Conservation (phyloP, 2,797 vertebrate species). For the Eulemur rubriventer region DNA sequence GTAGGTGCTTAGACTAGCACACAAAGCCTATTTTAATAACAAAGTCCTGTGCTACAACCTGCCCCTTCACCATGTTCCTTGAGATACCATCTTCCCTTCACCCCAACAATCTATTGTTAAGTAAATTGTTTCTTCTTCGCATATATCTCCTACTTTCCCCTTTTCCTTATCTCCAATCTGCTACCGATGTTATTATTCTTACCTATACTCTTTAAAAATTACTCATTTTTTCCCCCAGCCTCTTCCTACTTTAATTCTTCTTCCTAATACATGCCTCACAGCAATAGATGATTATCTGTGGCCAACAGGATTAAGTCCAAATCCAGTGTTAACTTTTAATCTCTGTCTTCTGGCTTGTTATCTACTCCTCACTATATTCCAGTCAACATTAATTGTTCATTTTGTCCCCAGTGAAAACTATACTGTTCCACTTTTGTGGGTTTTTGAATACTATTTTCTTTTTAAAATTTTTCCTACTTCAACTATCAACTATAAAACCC, state of each 20-base stretch:
- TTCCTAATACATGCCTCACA: neutral
- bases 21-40: neutral
- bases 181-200: neutral
- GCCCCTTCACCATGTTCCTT: neutral
- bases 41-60: neutral
- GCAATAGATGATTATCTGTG: neutral
- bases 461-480: neutral
- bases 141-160: neutral
- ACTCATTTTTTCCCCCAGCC: neutral
- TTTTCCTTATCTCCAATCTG: neutral
- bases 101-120: neutral
- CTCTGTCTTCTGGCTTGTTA: neutral
- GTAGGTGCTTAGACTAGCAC: neutral
- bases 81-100: neutral
- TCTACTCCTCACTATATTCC: neutral
- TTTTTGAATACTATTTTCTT: neutral
- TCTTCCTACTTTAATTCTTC: conserved; percentile 1
- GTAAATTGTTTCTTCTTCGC: neutral
- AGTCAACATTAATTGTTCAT: conserved; percentile 2
- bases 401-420: neutral
- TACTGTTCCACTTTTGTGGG: neutral
- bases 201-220: neutral
- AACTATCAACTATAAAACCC: neutral
- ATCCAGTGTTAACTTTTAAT: neutral
- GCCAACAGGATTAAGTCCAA: neutral